phyloP scores from a whole-genome alignment of 2,888 invertebrate species.

The Lordiphosa andalusiaca region DNA sequence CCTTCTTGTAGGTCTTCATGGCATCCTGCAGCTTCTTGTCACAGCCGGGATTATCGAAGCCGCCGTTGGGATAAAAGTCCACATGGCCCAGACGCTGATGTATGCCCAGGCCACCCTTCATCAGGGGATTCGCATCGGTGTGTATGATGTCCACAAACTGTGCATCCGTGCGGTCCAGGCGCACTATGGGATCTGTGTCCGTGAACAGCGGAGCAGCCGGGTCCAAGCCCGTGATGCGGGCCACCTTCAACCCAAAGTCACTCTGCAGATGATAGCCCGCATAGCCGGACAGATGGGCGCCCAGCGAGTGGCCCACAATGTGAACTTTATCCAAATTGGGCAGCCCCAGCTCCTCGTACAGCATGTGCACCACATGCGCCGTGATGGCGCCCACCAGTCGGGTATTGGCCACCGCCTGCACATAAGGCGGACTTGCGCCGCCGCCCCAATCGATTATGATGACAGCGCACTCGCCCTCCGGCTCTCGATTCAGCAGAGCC shows the following conservation, averaged over 20 bases:
- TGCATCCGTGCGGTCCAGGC: slow-evolving; percentile 92
- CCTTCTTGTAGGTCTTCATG: slow-evolving; percentile 82
- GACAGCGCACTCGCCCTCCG: slow-evolving; percentile 87
- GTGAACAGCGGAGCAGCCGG: slow-evolving; percentile 96
- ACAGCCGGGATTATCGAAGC: slow-evolving; percentile 89
- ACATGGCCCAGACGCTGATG: slow-evolving; percentile 91
- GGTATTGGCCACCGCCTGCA: slow-evolving; percentile 95
- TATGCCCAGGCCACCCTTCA: slow-evolving; percentile 89
- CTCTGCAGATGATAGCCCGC: slow-evolving; percentile 88
- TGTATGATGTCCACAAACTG: slow-evolving; percentile 94
- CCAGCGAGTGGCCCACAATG: slow-evolving; percentile 92
- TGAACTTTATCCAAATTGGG: slow-evolving; percentile 86
- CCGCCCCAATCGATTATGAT: slow-evolving; percentile 92
- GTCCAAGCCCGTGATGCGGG: slow-evolving; percentile 92
- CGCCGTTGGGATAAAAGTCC: slow-evolving; percentile 96
- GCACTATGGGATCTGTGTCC: slow-evolving; percentile 88
- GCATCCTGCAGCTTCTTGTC: slow-evolving; percentile 83
- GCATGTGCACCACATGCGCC: slow-evolving; percentile 85
- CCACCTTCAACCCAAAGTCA: slow-evolving; percentile 86
- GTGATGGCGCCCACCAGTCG: slow-evolving; percentile 91
- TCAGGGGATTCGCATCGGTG: slow-evolving; percentile 90
- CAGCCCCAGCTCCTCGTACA: slow-evolving; percentile 83
- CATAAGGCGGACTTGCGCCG: slow-evolving; percentile 93
- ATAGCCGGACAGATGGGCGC: slow-evolving; percentile 92
- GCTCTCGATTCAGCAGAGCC: slow-evolving; percentile 84